Percentiles rank a stretch among this genome's conserved stretches.
phyloP scores from a whole-genome alignment of 2,888 invertebrate genomes.

The Atethmia centrago region DNA sequence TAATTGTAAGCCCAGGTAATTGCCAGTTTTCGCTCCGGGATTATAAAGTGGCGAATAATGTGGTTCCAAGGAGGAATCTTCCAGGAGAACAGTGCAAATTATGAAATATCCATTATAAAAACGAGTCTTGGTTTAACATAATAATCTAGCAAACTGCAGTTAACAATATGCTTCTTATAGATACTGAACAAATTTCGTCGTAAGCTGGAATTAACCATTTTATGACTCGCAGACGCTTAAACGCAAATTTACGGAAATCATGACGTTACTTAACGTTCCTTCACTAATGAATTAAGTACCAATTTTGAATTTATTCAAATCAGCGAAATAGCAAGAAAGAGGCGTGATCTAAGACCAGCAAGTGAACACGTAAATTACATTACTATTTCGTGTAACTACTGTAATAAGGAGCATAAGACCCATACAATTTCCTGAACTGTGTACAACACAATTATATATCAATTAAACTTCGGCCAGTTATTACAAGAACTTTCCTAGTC shows the following conservation, averaged over 20 bases:
- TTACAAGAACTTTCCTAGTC: constrained; percentile 67
- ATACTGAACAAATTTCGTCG: constrained; percentile 11
- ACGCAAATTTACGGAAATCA: constrained; percentile 27
- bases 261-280: constrained; percentile 36
- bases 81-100: constrained; percentile 49
- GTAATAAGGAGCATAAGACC: constrained; percentile 45
- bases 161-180: constrained; percentile 29
- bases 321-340: constrained; percentile 41
- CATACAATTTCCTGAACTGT: constrained; percentile 62
- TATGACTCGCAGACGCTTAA: constrained; percentile 20
- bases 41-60: constrained; percentile 71
- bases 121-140: constrained; percentile 37
- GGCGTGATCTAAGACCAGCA: constrained; percentile 43
- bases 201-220: constrained; percentile 26
- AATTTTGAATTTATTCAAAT: constrained; percentile 46
- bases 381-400: constrained; percentile 48
- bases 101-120: constrained; percentile 53
- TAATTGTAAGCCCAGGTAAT: constrained; percentile 78
- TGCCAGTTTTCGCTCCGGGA: constrained; percentile 71
- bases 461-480: constrained; percentile 70
- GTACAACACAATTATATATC: constrained; percentile 69
- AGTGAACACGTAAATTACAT: constrained; percentile 54
- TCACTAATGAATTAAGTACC: constrained; percentile 24
- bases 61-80: constrained; percentile 59
- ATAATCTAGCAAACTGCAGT: constrained; percentile 30